Conservation (phyloP, 2,888 invertebrate genomes). For the Tetanocera ferruginea region DNA sequence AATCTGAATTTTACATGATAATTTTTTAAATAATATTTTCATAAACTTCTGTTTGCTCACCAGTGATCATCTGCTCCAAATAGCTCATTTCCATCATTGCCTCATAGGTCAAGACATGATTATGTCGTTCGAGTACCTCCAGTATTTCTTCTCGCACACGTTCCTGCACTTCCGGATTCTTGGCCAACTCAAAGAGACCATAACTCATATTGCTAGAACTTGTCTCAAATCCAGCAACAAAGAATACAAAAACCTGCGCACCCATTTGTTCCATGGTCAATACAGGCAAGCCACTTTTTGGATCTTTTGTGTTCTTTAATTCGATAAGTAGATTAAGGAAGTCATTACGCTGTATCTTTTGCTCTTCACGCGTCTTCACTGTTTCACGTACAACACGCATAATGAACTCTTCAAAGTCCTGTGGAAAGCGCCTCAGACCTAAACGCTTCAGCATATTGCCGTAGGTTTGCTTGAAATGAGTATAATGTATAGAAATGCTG, state of each 20-base stretch:
- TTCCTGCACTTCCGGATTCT: slow-evolving; percentile 69
- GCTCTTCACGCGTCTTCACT: slow-evolving; percentile 51
- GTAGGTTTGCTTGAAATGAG: slow-evolving; percentile 52
- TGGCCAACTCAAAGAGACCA: slow-evolving; percentile 71
- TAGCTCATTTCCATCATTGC: slow-evolving; percentile 70
- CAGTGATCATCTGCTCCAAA: slow-evolving; percentile 70
- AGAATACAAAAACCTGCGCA: slow-evolving; percentile 73
- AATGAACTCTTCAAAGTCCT: slow-evolving; percentile 48
- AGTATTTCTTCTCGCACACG: slow-evolving; percentile 70
- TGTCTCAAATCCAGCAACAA: slow-evolving; percentile 73
- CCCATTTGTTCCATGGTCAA: slow-evolving; percentile 70
- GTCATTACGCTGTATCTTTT: slow-evolving; percentile 57
- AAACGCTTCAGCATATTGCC: slow-evolving; percentile 32
- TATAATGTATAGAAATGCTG: slow-evolving; percentile 50
- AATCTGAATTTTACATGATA: too few relatives aligned
- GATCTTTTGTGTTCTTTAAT: slow-evolving; percentile 51
- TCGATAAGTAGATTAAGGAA: slow-evolving; percentile 59
- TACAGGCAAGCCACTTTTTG: slow-evolving; percentile 41
- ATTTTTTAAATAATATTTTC: neutral
- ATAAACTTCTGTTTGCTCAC: slow-evolving; percentile 56
- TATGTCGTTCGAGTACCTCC: slow-evolving; percentile 61
- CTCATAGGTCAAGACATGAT: slow-evolving; percentile 70
- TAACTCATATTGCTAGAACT: slow-evolving; percentile 71
- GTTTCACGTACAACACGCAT: slow-evolving; percentile 54
- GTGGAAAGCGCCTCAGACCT: slow-evolving; percentile 5